Evolutionary conservation across 2,888 invertebrate genomes (phyloP).

Genomic region (Tryphoninae sp.): DNA sequence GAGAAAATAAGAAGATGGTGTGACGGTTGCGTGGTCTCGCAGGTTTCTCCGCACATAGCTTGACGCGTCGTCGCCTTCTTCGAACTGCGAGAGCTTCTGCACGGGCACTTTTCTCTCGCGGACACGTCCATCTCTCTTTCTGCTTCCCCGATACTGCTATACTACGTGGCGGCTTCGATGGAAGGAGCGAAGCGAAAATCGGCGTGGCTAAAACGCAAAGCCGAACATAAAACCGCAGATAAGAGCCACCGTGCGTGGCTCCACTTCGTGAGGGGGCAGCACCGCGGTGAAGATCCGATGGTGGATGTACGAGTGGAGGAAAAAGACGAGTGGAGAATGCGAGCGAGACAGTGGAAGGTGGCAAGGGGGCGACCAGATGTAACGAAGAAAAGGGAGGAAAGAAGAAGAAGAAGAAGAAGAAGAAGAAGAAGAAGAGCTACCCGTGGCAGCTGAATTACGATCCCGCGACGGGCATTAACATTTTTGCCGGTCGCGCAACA

Average conservation of each 20-base stretch:
- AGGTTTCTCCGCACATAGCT: conserved; percentile 41
- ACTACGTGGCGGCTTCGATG: conserved; percentile 43
- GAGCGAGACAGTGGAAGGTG: conserved; percentile 52
- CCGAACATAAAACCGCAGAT: conserved; percentile 78
- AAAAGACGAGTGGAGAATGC: conserved; percentile 60
- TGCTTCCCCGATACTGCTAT: conserved; percentile 17
- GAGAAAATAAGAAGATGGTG: conserved; percentile 50
- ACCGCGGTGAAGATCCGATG: conserved; percentile 4
- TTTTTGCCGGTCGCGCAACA: conserved; percentile 78
- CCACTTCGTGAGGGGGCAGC: conserved; percentile 27
- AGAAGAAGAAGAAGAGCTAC: conserved; percentile 50
- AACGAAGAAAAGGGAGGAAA: conserved; percentile 44
- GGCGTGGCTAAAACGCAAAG: conserved; percentile 75
- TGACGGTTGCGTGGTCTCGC: conserved; percentile 43
- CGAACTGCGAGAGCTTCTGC: conserved; percentile 43
- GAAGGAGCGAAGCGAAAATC: conserved; percentile 62
- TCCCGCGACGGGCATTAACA: conserved; percentile 77
- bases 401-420: conserved; percentile 25
- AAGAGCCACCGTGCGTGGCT: conserved; percentile 73
- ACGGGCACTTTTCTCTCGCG: conserved; percentile 34
- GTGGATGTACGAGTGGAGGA: conserved; percentile 57
- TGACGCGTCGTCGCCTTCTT: conserved; percentile 59
- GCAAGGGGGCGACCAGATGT: conserved; percentile 60
- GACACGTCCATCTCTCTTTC: conserved; percentile 43
- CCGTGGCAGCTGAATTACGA: conserved; percentile 76